Percentiles rank a stretch among this genome's conserved stretches.
These are phyloP conservation scores for Oligia fasciuncula DNA, from an alignment of 2,888 invertebrate species.

Conservation along the genomic window DNA sequence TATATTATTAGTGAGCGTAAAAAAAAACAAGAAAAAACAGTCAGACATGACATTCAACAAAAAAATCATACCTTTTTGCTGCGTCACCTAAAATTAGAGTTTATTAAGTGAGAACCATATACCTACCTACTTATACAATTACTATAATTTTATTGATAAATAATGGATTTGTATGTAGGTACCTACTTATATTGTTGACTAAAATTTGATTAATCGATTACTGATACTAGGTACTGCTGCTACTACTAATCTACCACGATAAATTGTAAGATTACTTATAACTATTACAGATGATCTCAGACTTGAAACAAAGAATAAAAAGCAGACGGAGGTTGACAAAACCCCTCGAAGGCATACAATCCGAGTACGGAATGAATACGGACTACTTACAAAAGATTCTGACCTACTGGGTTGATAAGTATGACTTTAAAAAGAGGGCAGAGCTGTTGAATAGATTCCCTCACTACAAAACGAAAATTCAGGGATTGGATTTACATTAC, in stretches of 20 bases:
- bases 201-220: neutral
- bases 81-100: neutral
- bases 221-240: neutral
- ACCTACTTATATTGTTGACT: neutral
- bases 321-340: constrained; percentile 87
- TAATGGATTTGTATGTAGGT: neutral
- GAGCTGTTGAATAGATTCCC: constrained; percentile 92
- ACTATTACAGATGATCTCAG: constrained; percentile 86
- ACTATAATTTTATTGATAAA: neutral
- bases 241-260: neutral
- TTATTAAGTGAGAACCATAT: neutral
- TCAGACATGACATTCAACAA: neutral
- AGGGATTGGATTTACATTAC: constrained; percentile 93
- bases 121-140: neutral
- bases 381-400: constrained; percentile 92
- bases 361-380: constrained; percentile 95
- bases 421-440: constrained; percentile 92
- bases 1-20: neutral
- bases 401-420: constrained; percentile 94
- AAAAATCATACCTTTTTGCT: neutral
- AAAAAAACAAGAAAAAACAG: neutral
- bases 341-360: constrained; percentile 92
- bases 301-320: constrained; percentile 90
- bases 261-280: neutral
- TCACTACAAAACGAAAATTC: constrained; percentile 94